These are phyloP conservation scores for Astreopora myriophthalma DNA, from an alignment of 64 coral and sea anemone genomes.

Conservation along the genomic window DNA sequence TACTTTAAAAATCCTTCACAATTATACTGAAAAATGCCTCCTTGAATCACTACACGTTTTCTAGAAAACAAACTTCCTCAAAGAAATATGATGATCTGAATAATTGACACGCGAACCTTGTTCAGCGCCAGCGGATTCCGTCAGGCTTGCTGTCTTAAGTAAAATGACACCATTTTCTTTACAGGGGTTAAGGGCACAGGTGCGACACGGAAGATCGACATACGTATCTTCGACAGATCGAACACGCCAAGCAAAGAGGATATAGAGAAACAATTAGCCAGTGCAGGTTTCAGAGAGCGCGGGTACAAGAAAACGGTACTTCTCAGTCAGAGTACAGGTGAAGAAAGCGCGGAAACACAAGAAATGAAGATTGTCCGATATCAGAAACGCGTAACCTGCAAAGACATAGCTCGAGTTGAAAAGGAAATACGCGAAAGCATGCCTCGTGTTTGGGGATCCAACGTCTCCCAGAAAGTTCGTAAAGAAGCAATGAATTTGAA, in stretches of 20 bases:
- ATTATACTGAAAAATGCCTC: no score
- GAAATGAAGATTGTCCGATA: background rate
- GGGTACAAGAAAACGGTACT: background rate
- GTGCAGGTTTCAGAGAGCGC: background rate
- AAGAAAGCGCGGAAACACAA: background rate
- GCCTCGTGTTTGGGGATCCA: conserved; percentile 22
- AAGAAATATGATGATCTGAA: no score
- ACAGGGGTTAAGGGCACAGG: background rate
- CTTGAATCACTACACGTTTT: no score
- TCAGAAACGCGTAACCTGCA: conserved; percentile 35
- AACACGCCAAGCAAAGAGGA: background rate
- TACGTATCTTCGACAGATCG: conserved; percentile 2
- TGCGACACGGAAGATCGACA: conserved; percentile 3
- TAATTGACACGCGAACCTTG: no score
- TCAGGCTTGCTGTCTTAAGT: no score
- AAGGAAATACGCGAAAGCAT: conserved; percentile 18
- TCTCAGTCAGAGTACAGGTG: background rate
- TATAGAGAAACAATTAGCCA: background rate
- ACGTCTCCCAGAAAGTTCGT: background rate
- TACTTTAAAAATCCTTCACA: no score
- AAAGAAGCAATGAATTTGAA: background rate
- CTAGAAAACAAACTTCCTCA: no score
- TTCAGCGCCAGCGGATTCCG: no score
- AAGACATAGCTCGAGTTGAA: conserved; percentile 9
- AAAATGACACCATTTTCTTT: background rate